Evolutionary conservation across 2,888 invertebrate genomes (phyloP).

Genomic region (Taphrorychus bicolor): DNA sequence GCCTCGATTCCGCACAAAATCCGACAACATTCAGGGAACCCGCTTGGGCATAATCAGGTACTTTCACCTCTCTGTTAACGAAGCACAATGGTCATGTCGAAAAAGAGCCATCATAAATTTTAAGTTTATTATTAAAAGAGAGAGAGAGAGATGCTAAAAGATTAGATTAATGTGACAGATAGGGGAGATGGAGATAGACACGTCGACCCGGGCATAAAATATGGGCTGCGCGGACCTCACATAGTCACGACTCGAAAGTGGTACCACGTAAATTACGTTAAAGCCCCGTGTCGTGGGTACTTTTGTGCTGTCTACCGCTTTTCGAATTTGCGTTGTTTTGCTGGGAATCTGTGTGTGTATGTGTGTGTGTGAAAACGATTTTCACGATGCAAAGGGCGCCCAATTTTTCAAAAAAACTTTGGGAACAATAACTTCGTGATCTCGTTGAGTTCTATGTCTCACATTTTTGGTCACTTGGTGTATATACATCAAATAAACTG

Average conservation of each 20-base stretch:
- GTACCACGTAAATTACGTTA: slow-evolving; percentile 25
- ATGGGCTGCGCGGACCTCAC: slow-evolving; percentile 34
- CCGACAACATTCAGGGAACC: background rate
- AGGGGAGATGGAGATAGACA: slow-evolving; percentile 39
- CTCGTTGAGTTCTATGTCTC: too few species aligned
- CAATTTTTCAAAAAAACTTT: too few species aligned
- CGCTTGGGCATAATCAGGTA: slow-evolving; percentile 3
- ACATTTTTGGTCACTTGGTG: too few species aligned
- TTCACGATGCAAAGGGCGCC: too few species aligned
- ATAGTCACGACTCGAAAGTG: slow-evolving; percentile 37
- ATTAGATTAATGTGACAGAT: slow-evolving; percentile 41
- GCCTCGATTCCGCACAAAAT: background rate
- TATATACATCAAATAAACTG: too few species aligned
- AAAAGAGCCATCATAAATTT: slow-evolving; percentile 26
- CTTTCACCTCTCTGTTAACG: slow-evolving; percentile 27
- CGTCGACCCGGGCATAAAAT: slow-evolving; percentile 31
- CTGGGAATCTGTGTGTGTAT: background rate
- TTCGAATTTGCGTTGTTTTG: too few species aligned
- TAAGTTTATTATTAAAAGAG: slow-evolving; percentile 33
- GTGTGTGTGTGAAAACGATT: background rate
- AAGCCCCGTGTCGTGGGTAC: slow-evolving; percentile 3
- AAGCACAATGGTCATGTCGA: slow-evolving; percentile 22
- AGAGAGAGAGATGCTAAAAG: slow-evolving; percentile 34
- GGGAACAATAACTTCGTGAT: too few species aligned
- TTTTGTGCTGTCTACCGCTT: slow-evolving; percentile 10